Percentiles rank a stretch among this genome's conserved stretches.
These are phyloP conservation scores for Anomalospiza imberbis DNA, from an alignment of 2,797 vertebrate species.

Conservation along the genomic window DNA sequence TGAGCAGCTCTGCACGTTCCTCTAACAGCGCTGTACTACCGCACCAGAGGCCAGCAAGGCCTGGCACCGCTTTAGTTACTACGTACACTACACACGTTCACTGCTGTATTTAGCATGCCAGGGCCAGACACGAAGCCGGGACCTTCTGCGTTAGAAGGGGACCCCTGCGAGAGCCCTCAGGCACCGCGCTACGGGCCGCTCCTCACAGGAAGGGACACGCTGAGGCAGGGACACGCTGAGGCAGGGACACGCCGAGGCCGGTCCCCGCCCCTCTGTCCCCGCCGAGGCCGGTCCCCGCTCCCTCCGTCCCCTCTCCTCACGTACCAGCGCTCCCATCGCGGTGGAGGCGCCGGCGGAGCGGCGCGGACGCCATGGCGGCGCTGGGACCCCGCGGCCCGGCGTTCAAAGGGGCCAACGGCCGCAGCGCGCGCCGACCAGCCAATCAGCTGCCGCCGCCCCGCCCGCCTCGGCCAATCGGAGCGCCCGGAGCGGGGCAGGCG, in stretches of 20 bases:
- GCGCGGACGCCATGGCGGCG: rapidly evolving
- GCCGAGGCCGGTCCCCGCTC: not conserved
- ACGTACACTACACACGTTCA: rapidly evolving
- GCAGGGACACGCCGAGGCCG: rapidly evolving
- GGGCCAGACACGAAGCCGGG: too few species aligned
- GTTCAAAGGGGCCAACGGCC: not conserved
- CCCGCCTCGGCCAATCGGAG: not conserved
- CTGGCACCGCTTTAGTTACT: not conserved
- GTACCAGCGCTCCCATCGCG: not conserved
- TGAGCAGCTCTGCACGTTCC: rapidly evolving
- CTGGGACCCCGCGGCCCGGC: rapidly evolving
- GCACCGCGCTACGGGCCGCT: not conserved
- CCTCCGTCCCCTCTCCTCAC: not conserved
- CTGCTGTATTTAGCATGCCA: too few species aligned
- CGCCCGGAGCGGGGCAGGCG: not conserved
- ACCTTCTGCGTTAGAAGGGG: not conserved
- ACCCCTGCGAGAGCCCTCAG: not conserved
- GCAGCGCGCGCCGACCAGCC: not conserved
- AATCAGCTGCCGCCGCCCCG: not conserved
- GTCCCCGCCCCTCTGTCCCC: rapidly evolving
- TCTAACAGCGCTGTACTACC: rapidly evolving
- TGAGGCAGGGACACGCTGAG: rapidly evolving
- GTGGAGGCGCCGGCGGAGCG: rapidly evolving
- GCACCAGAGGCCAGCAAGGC: not conserved
- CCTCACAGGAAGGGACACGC: rapidly evolving